Evolutionary conservation across 1,140 invertebrate genomes (phyloP).

Genomic region (Oryzaephilus surinamensis): DNA sequence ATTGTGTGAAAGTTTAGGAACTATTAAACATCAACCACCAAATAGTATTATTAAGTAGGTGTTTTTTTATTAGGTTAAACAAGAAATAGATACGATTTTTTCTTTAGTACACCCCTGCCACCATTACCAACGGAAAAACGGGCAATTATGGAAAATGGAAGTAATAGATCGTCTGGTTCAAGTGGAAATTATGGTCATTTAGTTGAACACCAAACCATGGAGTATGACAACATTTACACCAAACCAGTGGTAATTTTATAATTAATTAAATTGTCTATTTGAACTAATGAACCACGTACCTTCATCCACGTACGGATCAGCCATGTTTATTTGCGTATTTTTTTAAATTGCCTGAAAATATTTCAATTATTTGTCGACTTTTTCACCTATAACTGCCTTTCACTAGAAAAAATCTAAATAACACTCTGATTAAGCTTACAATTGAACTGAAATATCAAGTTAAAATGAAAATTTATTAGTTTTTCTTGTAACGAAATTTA

Average conservation of each 20-base stretch:
- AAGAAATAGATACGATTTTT: conserved; percentile 10
- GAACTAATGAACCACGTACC: too few species aligned
- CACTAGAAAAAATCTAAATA: too few species aligned
- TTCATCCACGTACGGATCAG: too few species aligned
- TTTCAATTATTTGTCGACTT: too few species aligned
- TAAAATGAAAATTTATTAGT: too few species aligned
- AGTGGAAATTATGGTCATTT: conserved; percentile 37
- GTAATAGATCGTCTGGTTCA: conserved; percentile 35
- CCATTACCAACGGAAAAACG: conserved; percentile 52
- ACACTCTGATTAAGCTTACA: too few species aligned
- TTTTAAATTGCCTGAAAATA: too few species aligned
- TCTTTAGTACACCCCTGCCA: conserved; percentile 55
- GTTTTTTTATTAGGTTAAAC: neutral
- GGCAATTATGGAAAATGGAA: conserved; percentile 29
- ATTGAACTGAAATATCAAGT: too few species aligned
- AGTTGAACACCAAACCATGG: conserved; percentile 32
- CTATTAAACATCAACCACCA: conserved; percentile 53
- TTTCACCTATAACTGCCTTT: too few species aligned
- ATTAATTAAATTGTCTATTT: too few species aligned
- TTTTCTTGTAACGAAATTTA: too few species aligned
- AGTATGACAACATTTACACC: conserved; percentile 55
- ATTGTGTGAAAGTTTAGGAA: conserved; percentile 58
- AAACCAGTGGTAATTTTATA: conserved; percentile 41
- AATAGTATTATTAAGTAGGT: conserved; percentile 68
- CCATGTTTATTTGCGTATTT: too few species aligned